phyloP scores from a whole-genome alignment of 2,888 invertebrate species.

The Thyatira batis region DNA sequence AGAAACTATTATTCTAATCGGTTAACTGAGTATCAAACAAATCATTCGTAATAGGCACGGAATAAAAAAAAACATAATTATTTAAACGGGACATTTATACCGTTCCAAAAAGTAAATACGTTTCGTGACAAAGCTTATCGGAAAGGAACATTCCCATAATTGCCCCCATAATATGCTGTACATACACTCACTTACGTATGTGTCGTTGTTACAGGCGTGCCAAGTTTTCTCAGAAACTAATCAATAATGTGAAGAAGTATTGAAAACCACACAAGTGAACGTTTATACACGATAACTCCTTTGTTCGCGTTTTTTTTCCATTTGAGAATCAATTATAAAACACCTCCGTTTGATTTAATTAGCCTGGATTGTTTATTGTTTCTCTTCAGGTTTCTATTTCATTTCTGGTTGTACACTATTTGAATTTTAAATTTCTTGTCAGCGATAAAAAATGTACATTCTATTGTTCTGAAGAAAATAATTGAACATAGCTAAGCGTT shows the following conservation, averaged over 20 bases:
- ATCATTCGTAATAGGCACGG: not conserved
- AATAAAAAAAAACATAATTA: slow-evolving; percentile 2
- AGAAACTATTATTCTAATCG: not conserved
- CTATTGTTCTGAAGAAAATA: slow-evolving; percentile 17
- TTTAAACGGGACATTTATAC: not conserved
- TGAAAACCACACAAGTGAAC: slow-evolving; percentile 57
- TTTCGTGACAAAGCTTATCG: slow-evolving; percentile 29
- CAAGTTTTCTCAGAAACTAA: slow-evolving; percentile 65
- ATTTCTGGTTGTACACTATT: slow-evolving; percentile 26
- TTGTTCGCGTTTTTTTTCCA: slow-evolving; percentile 28
- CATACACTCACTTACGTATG: slow-evolving; percentile 23
- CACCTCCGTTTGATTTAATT: slow-evolving; percentile 33
- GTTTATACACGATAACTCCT: slow-evolving; percentile 52
- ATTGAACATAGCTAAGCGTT: slow-evolving; percentile 17
- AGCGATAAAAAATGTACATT: slow-evolving; percentile 1
- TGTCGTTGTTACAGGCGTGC: slow-evolving; percentile 41
- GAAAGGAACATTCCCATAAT: slow-evolving; percentile 28
- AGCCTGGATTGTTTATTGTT: slow-evolving; percentile 31
- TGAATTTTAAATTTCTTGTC: slow-evolving; percentile 22
- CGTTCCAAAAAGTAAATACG: slow-evolving; percentile 4
- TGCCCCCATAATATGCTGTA: slow-evolving; percentile 28
- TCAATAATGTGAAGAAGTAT: slow-evolving; percentile 67
- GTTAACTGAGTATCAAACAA: not conserved
- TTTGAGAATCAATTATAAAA: slow-evolving; percentile 32
- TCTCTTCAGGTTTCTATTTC: slow-evolving; percentile 30